phyloP scores from a whole-genome alignment of 2,113 vertebrate genomes.

The Vidua macroura region DNA sequence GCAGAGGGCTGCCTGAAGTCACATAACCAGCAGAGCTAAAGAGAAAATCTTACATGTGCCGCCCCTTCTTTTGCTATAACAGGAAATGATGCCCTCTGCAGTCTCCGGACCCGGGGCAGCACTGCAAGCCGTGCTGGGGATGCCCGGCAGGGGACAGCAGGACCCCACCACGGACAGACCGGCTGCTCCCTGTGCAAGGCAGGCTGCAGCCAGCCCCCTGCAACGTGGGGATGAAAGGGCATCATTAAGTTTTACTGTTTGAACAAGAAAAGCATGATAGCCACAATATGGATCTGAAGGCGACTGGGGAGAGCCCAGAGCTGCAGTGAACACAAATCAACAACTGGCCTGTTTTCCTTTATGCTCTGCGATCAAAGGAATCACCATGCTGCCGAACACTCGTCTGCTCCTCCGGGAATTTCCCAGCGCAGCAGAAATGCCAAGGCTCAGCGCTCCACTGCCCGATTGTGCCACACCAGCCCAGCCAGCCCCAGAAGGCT shows the following conservation, averaged over 20 bases:
- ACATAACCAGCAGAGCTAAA: background rate
- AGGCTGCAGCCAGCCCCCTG: background rate
- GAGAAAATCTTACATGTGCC: background rate
- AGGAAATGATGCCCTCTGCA: background rate
- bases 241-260: background rate
- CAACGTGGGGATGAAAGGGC: background rate
- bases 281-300: background rate
- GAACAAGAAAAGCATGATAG: background rate
- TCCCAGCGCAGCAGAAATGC: background rate
- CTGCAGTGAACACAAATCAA: background rate
- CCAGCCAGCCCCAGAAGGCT: background rate
- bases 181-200: background rate
- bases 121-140: background rate
- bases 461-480: rapidly evolving
- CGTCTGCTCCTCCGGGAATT: background rate
- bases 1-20: background rate
- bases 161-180: background rate
- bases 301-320: background rate
- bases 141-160: constrained; percentile 48
- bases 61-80: background rate
- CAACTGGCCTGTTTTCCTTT: background rate
- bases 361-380: background rate
- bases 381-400: rapidly evolving
- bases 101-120: background rate
- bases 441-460: background rate